Conservation (phyloP, 2,797 vertebrate species). For the Enteromius radiatus region DNA sequence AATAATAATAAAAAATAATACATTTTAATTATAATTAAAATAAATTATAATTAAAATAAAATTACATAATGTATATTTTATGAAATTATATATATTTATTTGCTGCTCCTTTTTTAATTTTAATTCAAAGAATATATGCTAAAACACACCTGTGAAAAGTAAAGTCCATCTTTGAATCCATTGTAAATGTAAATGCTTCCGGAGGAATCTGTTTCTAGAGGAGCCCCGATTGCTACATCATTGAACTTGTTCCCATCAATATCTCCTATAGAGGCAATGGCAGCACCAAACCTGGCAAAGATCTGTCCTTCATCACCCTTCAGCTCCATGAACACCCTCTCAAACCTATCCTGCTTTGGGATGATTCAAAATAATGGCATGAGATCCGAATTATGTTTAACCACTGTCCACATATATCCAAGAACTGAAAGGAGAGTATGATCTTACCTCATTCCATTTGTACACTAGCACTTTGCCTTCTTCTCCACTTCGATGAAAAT, state of each 20-base stretch:
- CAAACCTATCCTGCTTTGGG: constrained; percentile 50
- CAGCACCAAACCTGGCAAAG: constrained; percentile 79
- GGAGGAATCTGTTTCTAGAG: constrained; percentile 66
- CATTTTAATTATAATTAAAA: too few species aligned
- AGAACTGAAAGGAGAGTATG: neutral
- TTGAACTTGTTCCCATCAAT: constrained; percentile 70
- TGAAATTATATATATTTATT: too few species aligned
- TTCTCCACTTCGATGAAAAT: constrained; percentile 74
- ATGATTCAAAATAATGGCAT: neutral
- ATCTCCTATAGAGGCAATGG: constrained; percentile 74
- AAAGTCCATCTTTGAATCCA: constrained; percentile 53
- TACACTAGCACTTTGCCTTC: constrained; percentile 82
- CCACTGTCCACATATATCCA: neutral
- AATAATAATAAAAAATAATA: neutral
- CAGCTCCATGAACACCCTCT: constrained; percentile 51
- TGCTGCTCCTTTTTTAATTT: too few species aligned
- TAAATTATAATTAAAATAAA: neutral
- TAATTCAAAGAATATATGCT: neutral
- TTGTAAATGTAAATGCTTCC: constrained; percentile 82
- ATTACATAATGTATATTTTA: too few species aligned
- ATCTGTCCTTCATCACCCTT: constrained; percentile 50
- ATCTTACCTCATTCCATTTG: constrained; percentile 66
- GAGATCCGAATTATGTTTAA: neutral
- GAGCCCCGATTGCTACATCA: constrained; percentile 78
- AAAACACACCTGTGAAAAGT: constrained; percentile 73